Base-by-base conservation (phyloP, 2,113 vertebrate genomes). In the Eudyptes chrysolophus region DNA sequence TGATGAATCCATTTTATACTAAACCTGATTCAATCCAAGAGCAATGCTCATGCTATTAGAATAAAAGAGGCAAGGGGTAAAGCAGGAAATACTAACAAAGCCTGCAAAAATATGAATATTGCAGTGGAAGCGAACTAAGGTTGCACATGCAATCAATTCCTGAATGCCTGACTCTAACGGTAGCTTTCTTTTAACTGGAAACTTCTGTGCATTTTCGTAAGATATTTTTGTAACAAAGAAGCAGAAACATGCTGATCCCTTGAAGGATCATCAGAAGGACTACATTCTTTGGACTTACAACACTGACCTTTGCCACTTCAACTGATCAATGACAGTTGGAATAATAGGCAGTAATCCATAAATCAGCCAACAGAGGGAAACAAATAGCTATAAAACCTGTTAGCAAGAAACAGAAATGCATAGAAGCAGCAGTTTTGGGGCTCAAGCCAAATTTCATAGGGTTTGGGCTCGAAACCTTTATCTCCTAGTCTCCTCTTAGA, bases 111-210 rank as follows among this genome's bases (percentile, higher is more conserved):
- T 58, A 96, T 52, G 92, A 77, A 52, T 57, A 79, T 13, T 95
- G 76, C 86, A 84, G 93, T 61, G 75, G 86, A 92, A 95, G 70
- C 77, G 94, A 96, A 96, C 58, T 85, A 69, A 85, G 65, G 89
- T 11, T 68, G 81, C 89, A 96, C 92, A 96, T 94, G 95, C 96
- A 96, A 89, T 84, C 46, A 48, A 2, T n/a, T 95, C 82, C 78
- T 82, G 70, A 87, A 95, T 25, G 44, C 52, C 66, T 89, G 80
- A 77, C 54, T 75, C 54, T 75, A 92, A 51, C 48, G 68, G 69
- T 10, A 83, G 79, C 62, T 91, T 75, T 90, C 88, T 91, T 57
- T 71, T 48, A 87, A 84, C 36, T 70, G 77, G 61, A 89, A 95
- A 84, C 34, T 87, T 71, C 12, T 38, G 58, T 44, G 58, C 15